Conservation (phyloP, 2,888 invertebrate genomes). For the Hyposoter didymator region DNA sequence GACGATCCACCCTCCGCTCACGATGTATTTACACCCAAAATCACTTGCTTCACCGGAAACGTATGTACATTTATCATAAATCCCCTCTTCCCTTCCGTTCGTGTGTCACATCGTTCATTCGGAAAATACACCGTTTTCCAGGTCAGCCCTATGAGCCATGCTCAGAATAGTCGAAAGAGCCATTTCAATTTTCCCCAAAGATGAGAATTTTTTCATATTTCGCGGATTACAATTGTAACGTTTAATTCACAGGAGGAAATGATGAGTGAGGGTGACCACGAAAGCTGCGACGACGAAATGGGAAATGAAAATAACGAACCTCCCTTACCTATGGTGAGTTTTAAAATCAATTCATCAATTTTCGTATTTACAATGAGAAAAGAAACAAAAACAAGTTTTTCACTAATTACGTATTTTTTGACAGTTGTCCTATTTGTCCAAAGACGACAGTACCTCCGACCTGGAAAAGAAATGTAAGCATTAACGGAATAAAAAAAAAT, state of each 20-base stretch:
- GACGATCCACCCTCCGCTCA: constrained; percentile 86
- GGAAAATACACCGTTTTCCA: neutral
- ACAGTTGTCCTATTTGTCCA: constrained; percentile 81
- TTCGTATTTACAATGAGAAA: neutral
- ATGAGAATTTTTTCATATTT: neutral
- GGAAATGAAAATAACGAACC: constrained; percentile 81
- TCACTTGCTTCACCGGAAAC: constrained; percentile 84
- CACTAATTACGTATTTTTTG: constrained; percentile 55
- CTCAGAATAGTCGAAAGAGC: too few relatives aligned
- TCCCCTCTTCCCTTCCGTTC: neutral
- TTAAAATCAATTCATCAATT: neutral
- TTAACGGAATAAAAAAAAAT: neutral
- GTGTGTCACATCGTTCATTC: neutral
- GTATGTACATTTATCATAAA: constrained; percentile 73
- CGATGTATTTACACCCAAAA: constrained; percentile 85
- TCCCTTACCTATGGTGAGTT: constrained; percentile 81
- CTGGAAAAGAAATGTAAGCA: constrained; percentile 81
- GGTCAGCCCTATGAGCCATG: neutral
- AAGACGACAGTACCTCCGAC: constrained; percentile 80
- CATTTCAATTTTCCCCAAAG: too few relatives aligned
- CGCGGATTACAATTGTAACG: neutral
- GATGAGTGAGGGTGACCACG: constrained; percentile 83
- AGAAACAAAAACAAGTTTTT: neutral
- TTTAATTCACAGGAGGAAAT: constrained; percentile 80
- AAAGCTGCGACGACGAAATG: constrained; percentile 83